These are phyloP conservation scores for Leptopilina clavipes DNA, from an alignment of 1,140 invertebrate genomes.

Conservation along the genomic window DNA sequence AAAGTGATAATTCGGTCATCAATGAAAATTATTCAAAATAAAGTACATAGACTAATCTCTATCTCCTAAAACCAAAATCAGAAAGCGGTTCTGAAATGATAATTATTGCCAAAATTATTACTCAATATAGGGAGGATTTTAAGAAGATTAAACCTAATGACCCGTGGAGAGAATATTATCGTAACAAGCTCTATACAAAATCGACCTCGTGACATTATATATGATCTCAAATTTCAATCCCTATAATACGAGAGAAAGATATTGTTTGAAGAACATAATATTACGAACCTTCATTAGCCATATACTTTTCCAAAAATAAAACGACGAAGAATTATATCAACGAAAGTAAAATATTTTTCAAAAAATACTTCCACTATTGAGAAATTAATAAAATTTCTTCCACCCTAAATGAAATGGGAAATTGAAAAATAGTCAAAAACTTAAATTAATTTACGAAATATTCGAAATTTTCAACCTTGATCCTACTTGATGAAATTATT, in stretches of 20 bases:
- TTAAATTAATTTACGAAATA: too few species aligned
- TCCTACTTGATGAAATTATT: too few species aligned
- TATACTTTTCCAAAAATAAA: neutral
- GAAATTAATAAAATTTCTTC: neutral
- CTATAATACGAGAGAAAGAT: neutral
- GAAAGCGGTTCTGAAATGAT: neutral
- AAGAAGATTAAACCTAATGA: conserved; percentile 24
- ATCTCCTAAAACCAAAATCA: neutral
- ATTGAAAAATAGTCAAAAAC: too few species aligned
- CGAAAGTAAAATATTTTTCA: neutral
- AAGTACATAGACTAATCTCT: neutral
- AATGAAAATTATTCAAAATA: too few species aligned
- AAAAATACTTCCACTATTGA: neutral
- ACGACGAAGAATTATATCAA: too few species aligned
- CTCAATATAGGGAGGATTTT: neutral
- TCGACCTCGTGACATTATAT: neutral
- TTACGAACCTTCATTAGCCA: neutral
- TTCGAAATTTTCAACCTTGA: too few species aligned
- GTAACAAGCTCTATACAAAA: neutral
- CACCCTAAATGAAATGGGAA: too few species aligned
- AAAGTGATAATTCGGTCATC: neutral
- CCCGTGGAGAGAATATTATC: neutral
- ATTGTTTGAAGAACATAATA: neutral
- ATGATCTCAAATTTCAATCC: conserved; percentile 20
- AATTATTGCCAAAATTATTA: neutral